Conservation (phyloP, 2,113 vertebrate genomes). For the Zapornia atra region DNA sequence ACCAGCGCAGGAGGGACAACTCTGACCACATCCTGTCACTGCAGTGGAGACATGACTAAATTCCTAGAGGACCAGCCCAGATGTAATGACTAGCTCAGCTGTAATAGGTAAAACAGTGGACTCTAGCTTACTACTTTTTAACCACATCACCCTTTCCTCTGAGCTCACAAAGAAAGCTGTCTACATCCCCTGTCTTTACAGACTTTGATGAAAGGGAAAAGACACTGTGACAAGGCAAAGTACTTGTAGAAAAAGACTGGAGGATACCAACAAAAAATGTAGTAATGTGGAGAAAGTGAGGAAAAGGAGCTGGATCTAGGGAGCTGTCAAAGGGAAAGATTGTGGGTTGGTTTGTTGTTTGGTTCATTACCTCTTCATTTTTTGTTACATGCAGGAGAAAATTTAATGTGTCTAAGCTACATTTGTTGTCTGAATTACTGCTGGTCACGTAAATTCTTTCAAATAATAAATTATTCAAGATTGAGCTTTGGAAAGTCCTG, state of each 20-base stretch:
- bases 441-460: not conserved
- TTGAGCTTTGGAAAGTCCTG: not conserved
- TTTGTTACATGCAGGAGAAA: not conserved
- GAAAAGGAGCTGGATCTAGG: not conserved
- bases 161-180: not conserved
- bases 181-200: not conserved
- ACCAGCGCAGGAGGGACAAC: accelerated
- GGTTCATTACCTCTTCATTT: not conserved
- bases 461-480: constrained; percentile 5
- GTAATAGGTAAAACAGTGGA: not conserved
- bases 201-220: not conserved
- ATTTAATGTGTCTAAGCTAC: not conserved
- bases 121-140: not conserved
- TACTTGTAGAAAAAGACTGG: not conserved
- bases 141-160: not conserved
- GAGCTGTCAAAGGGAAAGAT: not conserved
- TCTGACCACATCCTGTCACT: not conserved
- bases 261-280: not conserved
- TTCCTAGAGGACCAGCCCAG: not conserved
- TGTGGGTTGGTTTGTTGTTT: not conserved
- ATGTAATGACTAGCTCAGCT: not conserved
- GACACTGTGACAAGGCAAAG: not conserved
- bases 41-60: not conserved
- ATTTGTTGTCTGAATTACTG: not conserved
- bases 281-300: not conserved